Evolutionary conservation across 2,113 vertebrate genomes (phyloP).

Genomic region (Patagioenas fasciata): DNA sequence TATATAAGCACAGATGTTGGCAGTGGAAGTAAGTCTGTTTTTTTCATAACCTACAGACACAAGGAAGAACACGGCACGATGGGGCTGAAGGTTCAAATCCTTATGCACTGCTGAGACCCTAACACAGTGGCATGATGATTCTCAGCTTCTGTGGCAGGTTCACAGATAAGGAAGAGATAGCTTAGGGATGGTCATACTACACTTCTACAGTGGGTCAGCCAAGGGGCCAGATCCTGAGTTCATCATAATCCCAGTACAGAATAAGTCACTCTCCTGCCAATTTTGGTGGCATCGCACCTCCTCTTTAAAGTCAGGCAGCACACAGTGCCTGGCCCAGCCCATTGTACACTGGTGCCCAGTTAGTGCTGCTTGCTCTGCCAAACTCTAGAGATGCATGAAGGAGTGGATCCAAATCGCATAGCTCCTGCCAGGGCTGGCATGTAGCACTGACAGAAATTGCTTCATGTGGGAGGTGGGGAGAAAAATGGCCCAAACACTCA

Average conservation of each 20-base stretch:
- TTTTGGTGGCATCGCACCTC: not conserved
- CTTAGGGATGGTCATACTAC: not conserved
- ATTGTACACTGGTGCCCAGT: not conserved
- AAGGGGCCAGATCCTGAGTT: not conserved
- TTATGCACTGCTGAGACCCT: not conserved
- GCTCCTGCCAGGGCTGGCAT: conserved; percentile 14
- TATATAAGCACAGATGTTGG: not conserved
- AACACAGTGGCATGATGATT: not conserved
- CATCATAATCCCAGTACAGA: not conserved
- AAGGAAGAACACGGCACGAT: not conserved
- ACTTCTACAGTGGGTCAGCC: not conserved
- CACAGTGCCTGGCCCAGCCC: not conserved
- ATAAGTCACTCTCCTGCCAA: not conserved
- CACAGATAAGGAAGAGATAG: not conserved
- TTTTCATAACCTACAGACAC: not conserved
- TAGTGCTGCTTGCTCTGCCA: not conserved
- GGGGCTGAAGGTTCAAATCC: not conserved
- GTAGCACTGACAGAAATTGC: not conserved
- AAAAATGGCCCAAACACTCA: conserved; percentile 22
- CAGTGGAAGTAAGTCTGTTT: not conserved
- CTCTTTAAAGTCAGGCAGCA: not conserved
- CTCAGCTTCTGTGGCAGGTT: not conserved
- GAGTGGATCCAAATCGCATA: not conserved
- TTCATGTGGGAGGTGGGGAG: not conserved
- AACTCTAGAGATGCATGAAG: not conserved